phyloP scores from a whole-genome alignment of 2,797 vertebrate genomes.

The Argya squamiceps region DNA sequence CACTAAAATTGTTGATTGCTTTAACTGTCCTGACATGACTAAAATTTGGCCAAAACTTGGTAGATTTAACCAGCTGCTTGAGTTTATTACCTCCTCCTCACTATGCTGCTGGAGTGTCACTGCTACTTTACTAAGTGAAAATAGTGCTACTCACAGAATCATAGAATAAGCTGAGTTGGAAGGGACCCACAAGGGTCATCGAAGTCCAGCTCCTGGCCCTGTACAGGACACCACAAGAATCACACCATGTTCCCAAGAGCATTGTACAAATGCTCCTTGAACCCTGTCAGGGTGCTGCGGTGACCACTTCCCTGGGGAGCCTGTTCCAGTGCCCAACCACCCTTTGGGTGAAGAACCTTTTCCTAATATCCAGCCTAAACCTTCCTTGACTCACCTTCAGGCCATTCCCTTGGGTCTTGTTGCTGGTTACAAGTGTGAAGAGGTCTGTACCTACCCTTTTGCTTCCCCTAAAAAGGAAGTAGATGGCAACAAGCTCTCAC shows the following conservation, averaged over 20 bases:
- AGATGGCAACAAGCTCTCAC: too few relatives aligned
- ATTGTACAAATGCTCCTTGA: accelerated
- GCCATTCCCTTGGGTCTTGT: accelerated
- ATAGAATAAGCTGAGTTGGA: background rate
- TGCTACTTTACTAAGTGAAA: background rate
- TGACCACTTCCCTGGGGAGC: too few relatives aligned
- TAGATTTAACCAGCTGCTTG: background rate
- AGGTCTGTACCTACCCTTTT: background rate
- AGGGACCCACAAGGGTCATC: background rate
- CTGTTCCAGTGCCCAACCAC: accelerated
- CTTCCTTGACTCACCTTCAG: background rate
- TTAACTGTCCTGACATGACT: background rate
- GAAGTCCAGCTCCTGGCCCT: background rate
- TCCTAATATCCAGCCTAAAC: accelerated
- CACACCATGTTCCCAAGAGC: background rate
- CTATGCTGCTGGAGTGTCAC: background rate
- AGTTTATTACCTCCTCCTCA: background rate
- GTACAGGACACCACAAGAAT: too few relatives aligned
- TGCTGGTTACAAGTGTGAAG: background rate
- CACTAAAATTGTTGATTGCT: background rate
- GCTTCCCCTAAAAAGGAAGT: background rate
- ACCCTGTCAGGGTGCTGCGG: background rate
- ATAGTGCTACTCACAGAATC: background rate
- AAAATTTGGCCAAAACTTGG: background rate
- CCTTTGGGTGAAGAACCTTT: background rate